phyloP scores from a whole-genome alignment of 1,140 invertebrate genomes.

The Danaus melanippus region DNA sequence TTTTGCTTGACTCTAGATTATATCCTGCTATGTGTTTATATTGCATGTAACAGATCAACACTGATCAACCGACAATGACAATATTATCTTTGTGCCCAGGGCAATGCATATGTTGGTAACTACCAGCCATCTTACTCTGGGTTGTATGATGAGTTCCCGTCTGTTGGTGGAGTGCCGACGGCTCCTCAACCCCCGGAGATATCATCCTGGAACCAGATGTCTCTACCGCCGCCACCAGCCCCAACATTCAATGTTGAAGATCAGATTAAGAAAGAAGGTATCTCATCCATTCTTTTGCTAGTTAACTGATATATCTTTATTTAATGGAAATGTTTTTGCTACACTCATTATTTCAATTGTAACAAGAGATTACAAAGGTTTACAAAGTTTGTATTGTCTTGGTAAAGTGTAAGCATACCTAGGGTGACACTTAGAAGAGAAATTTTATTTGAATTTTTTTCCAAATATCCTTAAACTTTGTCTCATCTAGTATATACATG shows the following conservation, averaged over 20 bases:
- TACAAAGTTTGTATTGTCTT: too few relatives aligned
- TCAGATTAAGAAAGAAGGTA: slow-evolving; percentile 66
- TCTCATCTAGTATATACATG: too few relatives aligned
- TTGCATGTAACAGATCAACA: background rate
- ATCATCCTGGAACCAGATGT: slow-evolving; percentile 54
- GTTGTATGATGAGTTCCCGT: slow-evolving; percentile 55
- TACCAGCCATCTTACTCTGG: slow-evolving; percentile 46
- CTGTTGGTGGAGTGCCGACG: slow-evolving; percentile 22
- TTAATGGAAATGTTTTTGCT: too few relatives aligned
- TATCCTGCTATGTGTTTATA: background rate
- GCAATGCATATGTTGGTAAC: slow-evolving; percentile 23
- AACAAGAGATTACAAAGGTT: too few relatives aligned
- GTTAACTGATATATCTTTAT: too few relatives aligned
- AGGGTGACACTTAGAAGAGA: too few relatives aligned
- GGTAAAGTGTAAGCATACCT: too few relatives aligned
- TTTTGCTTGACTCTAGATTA: background rate
- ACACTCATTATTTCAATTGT: too few relatives aligned
- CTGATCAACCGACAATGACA: background rate
- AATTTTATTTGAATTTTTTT: too few relatives aligned
- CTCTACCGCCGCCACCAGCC: slow-evolving; percentile 41
- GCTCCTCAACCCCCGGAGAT: slow-evolving; percentile 35
- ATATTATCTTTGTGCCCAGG: slow-evolving; percentile 14
- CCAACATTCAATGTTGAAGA: slow-evolving; percentile 49
- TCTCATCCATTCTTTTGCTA: background rate
- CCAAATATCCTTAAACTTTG: too few relatives aligned